Base-by-base conservation (phyloP, 2,888 invertebrate genomes). In the Azorinus chamasolen region DNA sequence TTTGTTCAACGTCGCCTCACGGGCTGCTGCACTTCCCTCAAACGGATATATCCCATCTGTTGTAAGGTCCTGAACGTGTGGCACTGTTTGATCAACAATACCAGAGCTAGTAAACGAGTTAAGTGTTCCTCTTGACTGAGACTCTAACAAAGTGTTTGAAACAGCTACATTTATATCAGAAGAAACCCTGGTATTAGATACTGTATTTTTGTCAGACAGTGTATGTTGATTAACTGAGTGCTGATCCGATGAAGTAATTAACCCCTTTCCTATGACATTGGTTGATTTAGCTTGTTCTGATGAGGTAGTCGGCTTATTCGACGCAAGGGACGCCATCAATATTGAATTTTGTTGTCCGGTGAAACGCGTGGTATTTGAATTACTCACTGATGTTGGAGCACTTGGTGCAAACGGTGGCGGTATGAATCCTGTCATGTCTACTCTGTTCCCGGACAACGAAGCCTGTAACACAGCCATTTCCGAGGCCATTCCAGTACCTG, bases 1-100 rank as follows among this genome's bases (percentile, higher is more conserved):
- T 43, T 69, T 59, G 2, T 45, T 2, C 0, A 78, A 25, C 0
- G 58, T 58, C 6, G 72, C 72, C 51, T 72, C 72, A 39, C 54
- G 66, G 6, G 72, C 78, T 3, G 39, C 39, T 1, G 63, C 45
- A 27, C 64, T 72, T 12, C 72, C 78, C 58, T 78, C 78, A 27
- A 78, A 78, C 4, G 78, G 78, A 37, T 50, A 78, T 51, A 78
- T 55, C 14, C 78, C 78, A 18, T 61, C 69, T n/a, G 78, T 43
- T 10, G 46, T 54, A 5, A 78, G 43, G 39, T 78, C 78, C 37
- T 64, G 58, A 3, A 78, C 22, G 43, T 78, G 78, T 18, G 72
- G 61, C 6, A 55, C 32, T 32, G 32, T 32, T 32, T 32, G 4
- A n/a, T n/a, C n/a, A n/a, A n/a, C n/a, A n/a, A n/a, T n/a, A n/a